A percentile compares a stretch with the other conserved stretches of the same genome.
Evolutionary conservation across 2,113 vertebrate species (phyloP).

Genomic region (Elephas maximus): DNA sequence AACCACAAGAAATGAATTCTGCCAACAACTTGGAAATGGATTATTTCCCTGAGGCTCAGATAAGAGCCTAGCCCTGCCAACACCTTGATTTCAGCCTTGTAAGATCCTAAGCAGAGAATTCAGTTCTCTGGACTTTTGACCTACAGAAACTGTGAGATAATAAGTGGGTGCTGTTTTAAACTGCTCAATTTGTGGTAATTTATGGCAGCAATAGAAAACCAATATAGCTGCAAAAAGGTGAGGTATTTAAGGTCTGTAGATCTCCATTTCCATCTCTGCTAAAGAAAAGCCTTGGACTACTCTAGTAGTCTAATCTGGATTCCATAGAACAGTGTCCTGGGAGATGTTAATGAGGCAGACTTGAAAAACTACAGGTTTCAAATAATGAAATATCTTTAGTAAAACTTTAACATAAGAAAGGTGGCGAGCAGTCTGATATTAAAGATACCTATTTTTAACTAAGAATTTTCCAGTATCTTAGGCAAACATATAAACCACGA

Average conservation of each 20-base stretch:
- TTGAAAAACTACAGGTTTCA: background rate
- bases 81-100: background rate
- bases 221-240: background rate
- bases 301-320: background rate
- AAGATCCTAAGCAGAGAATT: background rate
- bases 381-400: background rate
- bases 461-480: background rate
- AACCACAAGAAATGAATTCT: background rate
- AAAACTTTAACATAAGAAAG: background rate
- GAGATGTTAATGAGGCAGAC: background rate
- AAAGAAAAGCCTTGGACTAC: background rate
- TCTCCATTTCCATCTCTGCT: background rate
- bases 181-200: background rate
- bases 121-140: background rate
- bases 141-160: background rate
- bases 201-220: background rate
- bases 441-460: background rate
- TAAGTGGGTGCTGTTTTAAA: background rate
- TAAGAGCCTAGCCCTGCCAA: background rate
- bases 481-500: background rate
- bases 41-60: background rate
- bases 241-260: background rate
- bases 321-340: background rate
- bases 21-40: background rate
- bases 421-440: background rate